Evolutionary conservation across 1,140 invertebrate genomes (phyloP).

Genomic region (Holotrichia oblita): DNA sequence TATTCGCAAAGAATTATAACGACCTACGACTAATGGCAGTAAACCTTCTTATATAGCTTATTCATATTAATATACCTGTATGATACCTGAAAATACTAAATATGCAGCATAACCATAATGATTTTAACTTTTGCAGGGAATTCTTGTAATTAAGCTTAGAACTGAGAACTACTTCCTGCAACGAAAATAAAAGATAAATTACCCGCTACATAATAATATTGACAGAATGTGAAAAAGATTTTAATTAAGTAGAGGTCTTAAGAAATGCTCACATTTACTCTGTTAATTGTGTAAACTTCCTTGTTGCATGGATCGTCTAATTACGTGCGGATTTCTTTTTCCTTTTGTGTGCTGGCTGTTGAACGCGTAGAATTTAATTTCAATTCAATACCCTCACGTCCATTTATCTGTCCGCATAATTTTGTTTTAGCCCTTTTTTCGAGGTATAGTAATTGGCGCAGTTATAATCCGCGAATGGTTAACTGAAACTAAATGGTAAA

Average conservation of each 20-base stretch:
- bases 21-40: no score
- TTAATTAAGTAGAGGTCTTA: not conserved
- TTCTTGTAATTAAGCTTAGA: not conserved
- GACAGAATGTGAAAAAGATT: conserved; percentile 8
- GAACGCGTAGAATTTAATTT: not conserved
- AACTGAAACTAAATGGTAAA: conserved; percentile 10
- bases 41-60: no score
- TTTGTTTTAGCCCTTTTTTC: not conserved
- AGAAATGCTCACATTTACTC: conserved; percentile 5
- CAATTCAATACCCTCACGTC: not conserved
- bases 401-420: conserved; percentile 12
- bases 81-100: no score
- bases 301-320: conserved; percentile 20
- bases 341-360: not conserved
- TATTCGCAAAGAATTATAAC: no score
- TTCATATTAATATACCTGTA: no score
- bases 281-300: conserved; percentile 16
- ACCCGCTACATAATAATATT: not conserved
- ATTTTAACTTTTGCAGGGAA: not conserved
- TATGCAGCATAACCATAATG: no score
- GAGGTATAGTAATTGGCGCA: not conserved
- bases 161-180: not conserved
- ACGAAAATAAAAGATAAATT: not conserved
- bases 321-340: conserved; percentile 8
- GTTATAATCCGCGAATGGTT: not conserved